Percentiles rank a stretch among this genome's conserved stretches.
Conservation (phyloP, 2,888 invertebrate species). For the Rhaphigaster nebulosa region DNA sequence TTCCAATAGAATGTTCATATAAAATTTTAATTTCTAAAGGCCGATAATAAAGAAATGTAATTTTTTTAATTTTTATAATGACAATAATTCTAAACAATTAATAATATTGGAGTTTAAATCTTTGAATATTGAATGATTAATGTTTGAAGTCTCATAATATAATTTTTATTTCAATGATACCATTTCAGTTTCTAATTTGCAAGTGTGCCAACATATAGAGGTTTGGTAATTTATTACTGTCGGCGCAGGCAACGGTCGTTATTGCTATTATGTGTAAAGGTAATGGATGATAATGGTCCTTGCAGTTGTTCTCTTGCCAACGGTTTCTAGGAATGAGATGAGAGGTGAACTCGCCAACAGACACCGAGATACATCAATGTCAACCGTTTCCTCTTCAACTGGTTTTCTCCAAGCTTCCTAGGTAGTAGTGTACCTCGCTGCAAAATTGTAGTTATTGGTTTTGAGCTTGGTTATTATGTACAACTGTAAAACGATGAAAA, state of each 20-base stretch:
- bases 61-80: too few relatives aligned
- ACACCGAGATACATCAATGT: slow-evolving; percentile 18
- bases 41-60: too few relatives aligned
- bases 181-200: neutral
- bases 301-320: slow-evolving; percentile 8
- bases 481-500: neutral
- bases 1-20: too few relatives aligned
- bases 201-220: neutral
- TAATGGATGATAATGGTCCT: slow-evolving; percentile 1
- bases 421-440: neutral
- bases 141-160: neutral
- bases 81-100: too few relatives aligned
- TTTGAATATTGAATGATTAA: too few relatives aligned
- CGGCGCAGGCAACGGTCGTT: neutral
- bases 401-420: slow-evolving; percentile 24
- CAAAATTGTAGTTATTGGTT: neutral
- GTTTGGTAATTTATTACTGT: neutral
- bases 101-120: neutral
- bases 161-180: neutral
- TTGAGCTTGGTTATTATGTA: neutral
- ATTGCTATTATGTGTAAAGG: slow-evolving; percentile 23
- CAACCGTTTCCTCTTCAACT: slow-evolving; percentile 20
- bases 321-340: slow-evolving; percentile 29
- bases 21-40: too few relatives aligned
- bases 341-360: slow-evolving; percentile 14